Conservation (phyloP, 2,113 vertebrate genomes). For the Phylloscopus trochilus region DNA sequence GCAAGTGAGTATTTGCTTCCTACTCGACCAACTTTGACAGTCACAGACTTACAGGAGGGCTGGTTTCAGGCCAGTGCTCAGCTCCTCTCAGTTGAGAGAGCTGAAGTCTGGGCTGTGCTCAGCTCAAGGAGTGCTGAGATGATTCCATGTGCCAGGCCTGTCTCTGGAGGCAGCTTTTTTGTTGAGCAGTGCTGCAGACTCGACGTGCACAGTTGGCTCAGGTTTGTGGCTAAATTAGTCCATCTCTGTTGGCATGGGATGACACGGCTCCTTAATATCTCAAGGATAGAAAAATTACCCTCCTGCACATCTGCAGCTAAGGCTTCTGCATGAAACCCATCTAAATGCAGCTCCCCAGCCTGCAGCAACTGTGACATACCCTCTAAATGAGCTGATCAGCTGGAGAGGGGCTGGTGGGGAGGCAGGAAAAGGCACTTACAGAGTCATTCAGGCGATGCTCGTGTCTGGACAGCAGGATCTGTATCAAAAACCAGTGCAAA, state of each 20-base stretch:
- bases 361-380: not conserved
- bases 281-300: not conserved
- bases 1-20: not conserved
- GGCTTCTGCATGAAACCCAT: not conserved
- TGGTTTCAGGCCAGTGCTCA: not conserved
- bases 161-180: not conserved
- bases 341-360: not conserved
- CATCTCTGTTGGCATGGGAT: slow-evolving; percentile 53
- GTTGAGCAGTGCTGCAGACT: not conserved
- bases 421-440: slow-evolving; percentile 48
- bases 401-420: not conserved
- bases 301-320: slow-evolving; percentile 53
- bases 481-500: not conserved
- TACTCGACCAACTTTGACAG: not conserved
- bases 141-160: not conserved
- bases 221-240: slow-evolving; percentile 32
- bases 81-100: not conserved
- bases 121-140: not conserved
- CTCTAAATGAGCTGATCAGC: slow-evolving; percentile 19
- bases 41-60: not conserved
- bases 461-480: not conserved
- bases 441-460: not conserved
- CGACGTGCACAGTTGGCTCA: not conserved
- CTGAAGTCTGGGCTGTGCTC: not conserved
- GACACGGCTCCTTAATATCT: slow-evolving; percentile 45